Evolutionary conservation across 1,140 invertebrate species (phyloP).

Genomic region (Drosophila teissieri): DNA sequence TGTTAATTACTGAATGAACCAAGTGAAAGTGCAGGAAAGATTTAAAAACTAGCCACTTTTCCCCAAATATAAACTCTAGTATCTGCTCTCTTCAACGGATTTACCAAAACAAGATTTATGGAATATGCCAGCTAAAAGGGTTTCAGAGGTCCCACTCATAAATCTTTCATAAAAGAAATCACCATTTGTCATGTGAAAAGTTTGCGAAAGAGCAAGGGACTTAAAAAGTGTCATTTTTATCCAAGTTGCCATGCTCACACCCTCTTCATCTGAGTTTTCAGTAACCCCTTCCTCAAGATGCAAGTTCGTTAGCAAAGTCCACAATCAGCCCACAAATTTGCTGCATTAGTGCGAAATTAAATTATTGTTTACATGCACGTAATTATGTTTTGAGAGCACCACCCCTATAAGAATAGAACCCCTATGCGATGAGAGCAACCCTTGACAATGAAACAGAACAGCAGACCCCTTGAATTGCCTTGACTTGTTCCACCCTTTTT

Average conservation of each 20-base stretch:
- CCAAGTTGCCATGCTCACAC: neutral
- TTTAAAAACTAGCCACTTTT: neutral
- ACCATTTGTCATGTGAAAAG: constrained; percentile 16
- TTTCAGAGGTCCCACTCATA: constrained; percentile 9
- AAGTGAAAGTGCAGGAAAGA: neutral
- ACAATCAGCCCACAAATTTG: constrained; percentile 82
- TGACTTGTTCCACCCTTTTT: constrained; percentile 26
- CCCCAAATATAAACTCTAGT: neutral
- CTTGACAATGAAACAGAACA: constrained; percentile 53
- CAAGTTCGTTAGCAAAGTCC: constrained; percentile 66
- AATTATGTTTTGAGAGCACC: constrained; percentile 69
- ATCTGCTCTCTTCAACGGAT: neutral
- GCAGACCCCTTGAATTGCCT: constrained; percentile 11
- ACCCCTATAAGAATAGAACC: constrained; percentile 17
- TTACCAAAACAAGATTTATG: neutral
- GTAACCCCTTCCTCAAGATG: neutral
- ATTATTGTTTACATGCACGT: constrained; percentile 83
- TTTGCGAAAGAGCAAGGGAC: constrained; percentile 1
- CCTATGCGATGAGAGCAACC: constrained; percentile 34
- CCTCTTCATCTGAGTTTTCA: neutral
- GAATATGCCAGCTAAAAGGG: constrained; percentile 1
- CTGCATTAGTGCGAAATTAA: constrained; percentile 81
- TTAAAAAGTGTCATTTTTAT: neutral
- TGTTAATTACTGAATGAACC: constrained; percentile 18
- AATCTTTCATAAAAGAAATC: constrained; percentile 36